Evolutionary conservation across 2,888 invertebrate species (phyloP), one percentile per base, ranked within the genome.

Genomic region (Lasioglossum marginatum): DNA sequence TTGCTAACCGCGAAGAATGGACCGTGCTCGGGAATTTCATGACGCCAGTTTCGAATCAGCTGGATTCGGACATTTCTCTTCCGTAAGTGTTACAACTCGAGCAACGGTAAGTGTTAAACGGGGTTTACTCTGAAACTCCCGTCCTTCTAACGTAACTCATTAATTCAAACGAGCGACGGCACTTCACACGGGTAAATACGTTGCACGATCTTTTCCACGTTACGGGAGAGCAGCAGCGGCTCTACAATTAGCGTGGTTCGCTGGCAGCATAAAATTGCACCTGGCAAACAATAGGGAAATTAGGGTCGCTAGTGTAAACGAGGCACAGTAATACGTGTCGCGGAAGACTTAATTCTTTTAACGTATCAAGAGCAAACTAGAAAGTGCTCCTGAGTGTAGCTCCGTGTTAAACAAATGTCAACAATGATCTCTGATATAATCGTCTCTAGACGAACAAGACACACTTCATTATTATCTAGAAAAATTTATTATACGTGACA

Each of bases 211-310:
- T 66, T 72, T 81, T 77, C 73, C 84, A 27, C 82, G 74, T 83
- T 66, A 34, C 31, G 14, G 27, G 43, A 52, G 43, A 82, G 37
- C 79, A 77, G 60, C 6, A 57, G 40, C 63, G 66, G 40, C 63
- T 43, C 27, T 48, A 63, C 77, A 77, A 84, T 79, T 86, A 86
- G 81, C 86, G 45, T 31, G 84, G 37, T 60, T 57, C 63, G 27
- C 37, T 74, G 57, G 70, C 60, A 80, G 77, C 80, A 76, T 81
- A 73, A 84, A 87, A 88, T 88, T 75, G 78, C 87, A 63, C 77
- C 71, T 12, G 78, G 34, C 68, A 85, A 85, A 91, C 90, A 91
- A 91, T 91, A 75, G 86, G 82, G 87, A 86, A 89, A 91, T 90
- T 91, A 90, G 85, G 89, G 89, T 87, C 89, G 87, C 70, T 63